Evolutionary conservation across 2,113 vertebrate genomes (phyloP).

Genomic region (Mastomys coucha): DNA sequence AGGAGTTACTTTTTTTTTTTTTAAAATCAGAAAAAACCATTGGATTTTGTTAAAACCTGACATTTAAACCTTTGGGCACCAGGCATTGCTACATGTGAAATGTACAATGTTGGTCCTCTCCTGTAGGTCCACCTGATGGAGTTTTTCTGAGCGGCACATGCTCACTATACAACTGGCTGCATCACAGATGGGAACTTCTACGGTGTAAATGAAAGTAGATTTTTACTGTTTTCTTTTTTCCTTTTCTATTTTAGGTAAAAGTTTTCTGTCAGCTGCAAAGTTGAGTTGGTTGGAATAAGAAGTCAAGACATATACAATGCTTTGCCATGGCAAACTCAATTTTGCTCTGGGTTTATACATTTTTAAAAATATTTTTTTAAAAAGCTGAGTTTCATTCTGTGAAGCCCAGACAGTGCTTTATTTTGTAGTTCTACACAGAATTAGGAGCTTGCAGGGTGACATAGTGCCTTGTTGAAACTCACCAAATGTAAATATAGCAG

Average conservation of each 20-base stretch:
- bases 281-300: conserved; percentile 26
- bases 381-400: background rate
- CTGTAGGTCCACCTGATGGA: background rate
- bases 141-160: background rate
- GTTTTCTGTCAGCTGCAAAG: background rate
- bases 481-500: conserved; percentile 4
- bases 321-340: background rate
- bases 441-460: conserved; percentile 12
- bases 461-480: conserved; percentile 8
- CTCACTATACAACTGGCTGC: background rate
- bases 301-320: background rate
- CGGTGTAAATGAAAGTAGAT: background rate
- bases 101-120: background rate
- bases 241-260: conserved; percentile 34
- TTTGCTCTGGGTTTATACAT: background rate
- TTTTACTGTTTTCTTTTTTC: background rate
- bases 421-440: background rate
- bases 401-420: background rate
- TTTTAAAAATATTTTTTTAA: background rate
- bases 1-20: background rate
- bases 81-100: background rate
- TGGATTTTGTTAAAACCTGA: background rate
- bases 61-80: background rate
- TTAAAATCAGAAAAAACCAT: background rate
- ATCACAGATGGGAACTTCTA: background rate